phyloP scores from a whole-genome alignment of 2,888 invertebrate species.

The Torymus tubicola region DNA sequence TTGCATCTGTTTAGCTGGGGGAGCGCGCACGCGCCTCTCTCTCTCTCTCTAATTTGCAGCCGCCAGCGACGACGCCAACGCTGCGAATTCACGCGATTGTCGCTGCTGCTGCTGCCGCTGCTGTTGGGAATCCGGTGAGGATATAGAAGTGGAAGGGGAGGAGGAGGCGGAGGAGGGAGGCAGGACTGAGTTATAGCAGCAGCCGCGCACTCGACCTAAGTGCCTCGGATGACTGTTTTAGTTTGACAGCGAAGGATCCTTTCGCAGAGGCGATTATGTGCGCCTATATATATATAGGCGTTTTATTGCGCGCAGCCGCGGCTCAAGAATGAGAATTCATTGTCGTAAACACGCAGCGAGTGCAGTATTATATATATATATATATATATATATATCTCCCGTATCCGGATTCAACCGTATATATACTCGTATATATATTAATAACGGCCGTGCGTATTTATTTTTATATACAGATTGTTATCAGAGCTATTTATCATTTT shows the following conservation, averaged over 20 bases:
- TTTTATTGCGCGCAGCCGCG: too few relatives aligned
- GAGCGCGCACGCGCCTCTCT: background rate
- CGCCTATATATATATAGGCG: background rate
- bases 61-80: background rate
- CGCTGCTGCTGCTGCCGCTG: background rate
- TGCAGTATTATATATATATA: background rate
- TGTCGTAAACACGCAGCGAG: background rate
- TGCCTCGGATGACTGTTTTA: background rate
- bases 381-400: too few relatives aligned
- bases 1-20: slow-evolving; percentile 48
- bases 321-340: slow-evolving; percentile 10
- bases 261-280: slow-evolving; percentile 15
- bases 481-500: too few relatives aligned
- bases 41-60: too few relatives aligned
- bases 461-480: too few relatives aligned
- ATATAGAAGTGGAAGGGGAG: too few relatives aligned
- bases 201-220: background rate
- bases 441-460: too few relatives aligned
- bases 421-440: too few relatives aligned
- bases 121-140: too few relatives aligned
- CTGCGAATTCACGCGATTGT: slow-evolving; percentile 9
- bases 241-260: slow-evolving; percentile 20
- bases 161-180: too few relatives aligned
- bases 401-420: too few relatives aligned
- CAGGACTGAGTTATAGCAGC: slow-evolving; percentile 19